Evolutionary conservation across 2,797 vertebrate genomes (phyloP).

Genomic region (Momotus momota): DNA sequence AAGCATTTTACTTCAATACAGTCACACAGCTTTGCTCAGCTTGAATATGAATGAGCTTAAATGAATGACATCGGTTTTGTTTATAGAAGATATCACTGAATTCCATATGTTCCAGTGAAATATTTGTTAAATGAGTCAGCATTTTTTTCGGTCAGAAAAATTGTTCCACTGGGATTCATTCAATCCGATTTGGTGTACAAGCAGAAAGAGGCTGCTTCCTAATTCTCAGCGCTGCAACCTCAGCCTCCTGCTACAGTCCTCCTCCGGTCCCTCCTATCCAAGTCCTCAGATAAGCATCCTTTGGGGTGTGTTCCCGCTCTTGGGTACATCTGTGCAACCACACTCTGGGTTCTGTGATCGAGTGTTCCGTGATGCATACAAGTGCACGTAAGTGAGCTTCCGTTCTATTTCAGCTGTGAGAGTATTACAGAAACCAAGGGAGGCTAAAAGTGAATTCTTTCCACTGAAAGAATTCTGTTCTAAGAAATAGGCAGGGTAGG

Average conservation of each 20-base stretch:
- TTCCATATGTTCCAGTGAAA: background rate
- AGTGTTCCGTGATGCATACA: background rate
- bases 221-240: background rate
- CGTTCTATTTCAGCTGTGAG: background rate
- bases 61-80: background rate
- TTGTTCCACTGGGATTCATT: background rate
- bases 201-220: background rate
- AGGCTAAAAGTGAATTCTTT: background rate
- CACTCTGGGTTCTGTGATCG: background rate
- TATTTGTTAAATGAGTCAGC: constrained; percentile 12
- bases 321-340: background rate
- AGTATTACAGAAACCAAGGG: background rate
- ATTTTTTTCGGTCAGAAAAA: background rate
- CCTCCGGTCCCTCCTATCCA: background rate
- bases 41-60: background rate
- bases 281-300: background rate
- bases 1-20: background rate
- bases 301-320: background rate
- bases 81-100: background rate
- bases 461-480: no score
- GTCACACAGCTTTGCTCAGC: background rate
- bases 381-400: background rate
- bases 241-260: background rate
- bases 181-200: background rate
- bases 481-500: no score